Evolutionary conservation across 2,113 vertebrate genomes (phyloP).

Genomic region (Apaloderma vittatum): DNA sequence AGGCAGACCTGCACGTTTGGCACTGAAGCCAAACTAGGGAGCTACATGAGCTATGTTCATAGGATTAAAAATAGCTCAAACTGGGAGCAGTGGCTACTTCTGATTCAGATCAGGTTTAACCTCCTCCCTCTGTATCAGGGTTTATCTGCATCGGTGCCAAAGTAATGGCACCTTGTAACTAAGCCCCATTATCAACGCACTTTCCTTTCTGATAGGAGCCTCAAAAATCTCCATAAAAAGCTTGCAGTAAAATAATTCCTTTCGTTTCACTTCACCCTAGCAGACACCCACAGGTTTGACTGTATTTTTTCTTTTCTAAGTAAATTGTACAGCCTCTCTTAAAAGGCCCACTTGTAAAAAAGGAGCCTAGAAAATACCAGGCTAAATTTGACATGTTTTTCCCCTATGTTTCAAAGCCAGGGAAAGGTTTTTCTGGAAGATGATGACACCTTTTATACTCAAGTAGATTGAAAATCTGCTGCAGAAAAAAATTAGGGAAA

Average conservation of each 20-base stretch:
- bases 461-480: background rate
- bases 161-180: background rate
- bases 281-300: conserved; percentile 29
- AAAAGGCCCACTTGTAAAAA: background rate
- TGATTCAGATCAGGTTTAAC: background rate
- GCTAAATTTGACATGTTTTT: conserved; percentile 32
- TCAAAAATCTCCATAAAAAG: conserved; percentile 9
- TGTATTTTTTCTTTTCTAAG: background rate
- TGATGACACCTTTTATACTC: background rate
- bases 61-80: fast-evolving
- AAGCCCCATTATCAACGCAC: background rate
- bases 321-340: background rate
- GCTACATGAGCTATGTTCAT: background rate
- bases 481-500: background rate
- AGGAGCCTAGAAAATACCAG: background rate
- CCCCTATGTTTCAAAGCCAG: conserved; percentile 3
- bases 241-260: conserved; percentile 10
- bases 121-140: fast-evolving
- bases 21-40: background rate
- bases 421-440: background rate
- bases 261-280: conserved; percentile 28
- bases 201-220: background rate
- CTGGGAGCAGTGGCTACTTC: background rate
- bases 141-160: background rate
- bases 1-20: background rate